Base-by-base conservation (phyloP, 2,888 invertebrate species). In the Agrochola litura region DNA sequence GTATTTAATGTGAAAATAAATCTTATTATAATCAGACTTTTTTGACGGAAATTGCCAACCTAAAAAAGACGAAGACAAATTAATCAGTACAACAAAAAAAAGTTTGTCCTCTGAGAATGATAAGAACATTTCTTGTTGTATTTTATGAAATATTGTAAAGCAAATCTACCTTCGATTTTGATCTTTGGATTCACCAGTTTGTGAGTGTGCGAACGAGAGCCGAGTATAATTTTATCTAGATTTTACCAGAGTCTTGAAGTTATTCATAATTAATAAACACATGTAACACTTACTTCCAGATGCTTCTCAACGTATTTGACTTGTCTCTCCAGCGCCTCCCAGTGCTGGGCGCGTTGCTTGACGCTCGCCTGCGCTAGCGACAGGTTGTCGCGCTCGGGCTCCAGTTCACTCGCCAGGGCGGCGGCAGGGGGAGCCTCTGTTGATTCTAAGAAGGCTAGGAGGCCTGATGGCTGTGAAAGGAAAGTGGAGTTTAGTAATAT, bases 371-470 rank as follows among this genome's bases (percentile, higher is more conserved):
- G 98, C 60, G 99, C 99, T 82, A 99, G 97, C 95, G 99, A 99
- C 88, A 99, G 97, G 97, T 99, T 99, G 96, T 99, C 99, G 73
- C 99, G 97, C 91, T 98, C 98, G 89, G 98, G 98, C 66, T 98
- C 94, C 81, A 97, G 96, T 82, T 98, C 98, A 88, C 97, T 98
- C 89, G 98, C 98, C 52, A 98, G 88, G 76, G 98, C 98, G 0
- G 97, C 97, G 54, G 98, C 97, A 0, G 99, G 99, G 0, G 99
- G 98, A 74, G 97, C 97, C 79, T 99, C 99, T 49, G 97, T 97
- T 0, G 99, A 99, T 90, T 99, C 99, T 83, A 99, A 97, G 94
- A 98, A 99, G 73, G 97, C 97, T 77, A 99, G 96, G 37, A 99
- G 97, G 56, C 99, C 99, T 81, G 98, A 98, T 0, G 99, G 99